phyloP scores from a whole-genome alignment of 2,797 vertebrate species.

The Lacerta bilineata region DNA sequence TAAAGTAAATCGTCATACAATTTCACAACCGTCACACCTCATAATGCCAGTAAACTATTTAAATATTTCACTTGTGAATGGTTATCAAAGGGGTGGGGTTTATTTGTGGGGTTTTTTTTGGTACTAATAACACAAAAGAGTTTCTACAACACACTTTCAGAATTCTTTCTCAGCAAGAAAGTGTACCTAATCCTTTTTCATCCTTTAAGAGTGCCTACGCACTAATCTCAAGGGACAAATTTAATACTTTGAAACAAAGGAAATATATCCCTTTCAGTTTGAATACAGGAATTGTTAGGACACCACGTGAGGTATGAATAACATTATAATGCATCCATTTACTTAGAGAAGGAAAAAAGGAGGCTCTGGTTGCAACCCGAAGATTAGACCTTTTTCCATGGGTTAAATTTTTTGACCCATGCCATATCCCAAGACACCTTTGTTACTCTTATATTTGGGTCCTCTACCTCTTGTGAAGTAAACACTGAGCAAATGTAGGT shows the following conservation, averaged over 20 bases:
- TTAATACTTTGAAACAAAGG: slow-evolving; percentile 86
- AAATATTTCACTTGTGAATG: slow-evolving; percentile 71
- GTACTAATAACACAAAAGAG: slow-evolving; percentile 70
- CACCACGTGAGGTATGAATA: slow-evolving; percentile 84
- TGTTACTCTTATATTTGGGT: slow-evolving; percentile 83
- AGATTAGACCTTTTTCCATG: slow-evolving; percentile 77
- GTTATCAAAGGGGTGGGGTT: slow-evolving; percentile 63
- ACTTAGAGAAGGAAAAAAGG: slow-evolving; percentile 77
- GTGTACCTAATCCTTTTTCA: slow-evolving; percentile 86
- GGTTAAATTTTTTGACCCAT: slow-evolving; percentile 87
- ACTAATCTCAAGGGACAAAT: slow-evolving; percentile 86
- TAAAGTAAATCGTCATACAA: slow-evolving; percentile 54
- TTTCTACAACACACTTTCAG: slow-evolving; percentile 76
- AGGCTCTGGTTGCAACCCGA: slow-evolving; percentile 79
- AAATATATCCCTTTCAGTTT: slow-evolving; percentile 83
- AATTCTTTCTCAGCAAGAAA: slow-evolving; percentile 80
- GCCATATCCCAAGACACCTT: slow-evolving; percentile 82
- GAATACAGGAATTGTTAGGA: slow-evolving; percentile 85
- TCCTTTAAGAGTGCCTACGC: slow-evolving; percentile 84
- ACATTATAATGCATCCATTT: slow-evolving; percentile 84
- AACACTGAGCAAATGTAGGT: slow-evolving; percentile 86
- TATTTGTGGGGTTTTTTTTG: slow-evolving; percentile 57
- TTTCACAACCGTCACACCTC: slow-evolving; percentile 47
- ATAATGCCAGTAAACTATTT: slow-evolving; percentile 77
- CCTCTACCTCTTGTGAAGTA: slow-evolving; percentile 84